Evolutionary conservation across 2,888 invertebrate species (phyloP).

Genomic region (Sisyra nigra): DNA sequence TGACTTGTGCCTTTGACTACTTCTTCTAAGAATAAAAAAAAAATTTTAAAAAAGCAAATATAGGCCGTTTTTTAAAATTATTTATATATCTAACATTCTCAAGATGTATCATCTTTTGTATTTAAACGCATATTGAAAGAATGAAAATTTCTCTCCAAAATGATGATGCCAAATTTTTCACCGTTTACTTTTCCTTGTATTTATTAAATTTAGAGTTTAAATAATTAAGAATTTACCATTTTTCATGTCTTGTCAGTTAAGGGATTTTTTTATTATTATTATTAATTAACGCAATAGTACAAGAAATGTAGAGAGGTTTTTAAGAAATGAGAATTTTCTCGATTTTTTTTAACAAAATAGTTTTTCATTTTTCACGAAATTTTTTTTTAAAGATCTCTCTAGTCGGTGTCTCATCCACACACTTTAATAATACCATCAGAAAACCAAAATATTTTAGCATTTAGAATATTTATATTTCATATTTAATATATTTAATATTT

Average conservation of each 20-base stretch:
- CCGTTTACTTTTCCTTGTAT: background rate
- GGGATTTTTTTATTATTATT: slow-evolving; percentile 2
- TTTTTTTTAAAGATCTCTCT: too few relatives aligned
- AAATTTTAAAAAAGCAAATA: too few relatives aligned
- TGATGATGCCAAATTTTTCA: slow-evolving; percentile 7
- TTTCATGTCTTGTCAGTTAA: background rate
- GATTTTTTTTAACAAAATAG: too few relatives aligned
- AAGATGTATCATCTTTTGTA: background rate
- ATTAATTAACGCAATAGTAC: slow-evolving; percentile 7
- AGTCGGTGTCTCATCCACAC: too few relatives aligned
- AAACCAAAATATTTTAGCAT: slow-evolving; percentile 7
- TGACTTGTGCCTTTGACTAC: too few relatives aligned
- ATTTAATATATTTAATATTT: background rate
- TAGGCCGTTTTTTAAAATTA: background rate
- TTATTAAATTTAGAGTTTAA: slow-evolving; percentile 2
- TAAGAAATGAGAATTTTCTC: too few relatives aligned
- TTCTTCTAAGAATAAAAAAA: too few relatives aligned
- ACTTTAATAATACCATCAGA: background rate
- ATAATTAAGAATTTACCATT: background rate
- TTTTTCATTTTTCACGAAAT: too few relatives aligned
- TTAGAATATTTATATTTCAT: slow-evolving; percentile 8
- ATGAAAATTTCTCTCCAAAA: background rate
- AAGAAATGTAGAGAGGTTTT: background rate
- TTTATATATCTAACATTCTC: too few relatives aligned
- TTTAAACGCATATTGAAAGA: background rate